Evolutionary conservation across 2,888 invertebrate genomes (phyloP).

Genomic region (Cerastis rubricosa): DNA sequence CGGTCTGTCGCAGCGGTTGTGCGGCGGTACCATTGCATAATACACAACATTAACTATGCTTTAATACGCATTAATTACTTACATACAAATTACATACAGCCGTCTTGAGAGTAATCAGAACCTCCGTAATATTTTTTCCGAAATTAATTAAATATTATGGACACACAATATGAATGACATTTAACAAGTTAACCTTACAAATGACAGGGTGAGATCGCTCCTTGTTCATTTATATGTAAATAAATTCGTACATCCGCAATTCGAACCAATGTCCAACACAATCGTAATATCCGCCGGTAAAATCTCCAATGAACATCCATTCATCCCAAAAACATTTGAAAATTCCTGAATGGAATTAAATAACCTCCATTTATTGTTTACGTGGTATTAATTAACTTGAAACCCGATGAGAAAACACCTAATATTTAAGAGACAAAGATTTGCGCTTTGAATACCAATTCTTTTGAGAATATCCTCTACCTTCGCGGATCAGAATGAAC

Average conservation of each 20-base stretch:
- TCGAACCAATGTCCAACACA: neutral
- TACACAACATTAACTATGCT: neutral
- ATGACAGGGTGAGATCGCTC: neutral
- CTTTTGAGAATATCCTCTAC: conserved; percentile 24
- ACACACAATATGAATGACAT: neutral
- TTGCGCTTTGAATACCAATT: conserved; percentile 10
- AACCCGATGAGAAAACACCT: neutral
- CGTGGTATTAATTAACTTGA: conserved; percentile 39
- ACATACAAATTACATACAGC: neutral
- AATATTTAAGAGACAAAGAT: conserved; percentile 16
- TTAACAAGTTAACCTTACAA: neutral
- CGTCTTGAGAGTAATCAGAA: neutral
- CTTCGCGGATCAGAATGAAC: conserved; percentile 16
- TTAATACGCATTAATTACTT: neutral
- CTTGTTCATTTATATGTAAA: conserved; percentile 16
- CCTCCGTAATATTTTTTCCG: neutral
- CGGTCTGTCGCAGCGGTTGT: neutral
- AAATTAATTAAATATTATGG: neutral
- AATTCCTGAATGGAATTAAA: conserved; percentile 10
- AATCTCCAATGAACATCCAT: conserved; percentile 29
- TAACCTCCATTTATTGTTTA: conserved; percentile 24
- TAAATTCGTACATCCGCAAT: neutral
- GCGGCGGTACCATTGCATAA: neutral
- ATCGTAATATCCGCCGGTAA: conserved; percentile 24
- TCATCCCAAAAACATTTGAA: conserved; percentile 10